Percentiles rank a stretch among this genome's conserved stretches.
Conservation (phyloP, 2,113 vertebrate species). For the Plotosus lineatus region DNA sequence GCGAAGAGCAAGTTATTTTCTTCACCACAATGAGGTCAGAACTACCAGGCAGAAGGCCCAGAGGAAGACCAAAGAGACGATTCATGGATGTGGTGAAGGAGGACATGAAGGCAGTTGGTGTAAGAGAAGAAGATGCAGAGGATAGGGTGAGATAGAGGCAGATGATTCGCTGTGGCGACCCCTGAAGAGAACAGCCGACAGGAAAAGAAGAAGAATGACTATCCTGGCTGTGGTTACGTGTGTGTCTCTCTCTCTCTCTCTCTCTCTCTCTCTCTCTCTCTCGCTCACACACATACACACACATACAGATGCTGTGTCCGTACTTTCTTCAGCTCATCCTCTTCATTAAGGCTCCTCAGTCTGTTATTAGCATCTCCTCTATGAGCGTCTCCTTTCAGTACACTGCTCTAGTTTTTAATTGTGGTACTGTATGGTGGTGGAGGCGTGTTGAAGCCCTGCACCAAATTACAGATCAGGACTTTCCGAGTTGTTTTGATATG, state of each 20-base stretch:
- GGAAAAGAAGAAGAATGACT: too few relatives aligned
- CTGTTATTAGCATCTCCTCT: constrained; percentile 71
- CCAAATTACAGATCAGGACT: constrained; percentile 70
- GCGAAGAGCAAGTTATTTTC: constrained; percentile 36
- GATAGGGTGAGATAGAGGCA: too few relatives aligned
- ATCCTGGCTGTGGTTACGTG: constrained; percentile 60
- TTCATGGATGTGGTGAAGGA: too few relatives aligned
- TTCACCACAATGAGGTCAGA: constrained; percentile 49
- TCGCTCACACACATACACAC: too few relatives aligned
- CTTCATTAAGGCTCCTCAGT: constrained; percentile 58
- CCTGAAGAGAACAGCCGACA: too few relatives aligned
- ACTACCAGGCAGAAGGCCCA: too few relatives aligned
- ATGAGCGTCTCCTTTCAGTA: constrained; percentile 55
- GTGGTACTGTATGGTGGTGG: constrained; percentile 52
- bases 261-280: too few relatives aligned
- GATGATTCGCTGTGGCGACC: too few relatives aligned
- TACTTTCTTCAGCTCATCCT: constrained; percentile 57
- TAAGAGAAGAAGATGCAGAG: too few relatives aligned
- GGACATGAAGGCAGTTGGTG: too few relatives aligned
- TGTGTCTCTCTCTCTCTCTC: constrained; percentile 26
- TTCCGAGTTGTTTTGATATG: constrained; percentile 53
- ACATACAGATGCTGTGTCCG: not conserved
- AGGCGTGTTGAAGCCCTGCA: constrained; percentile 31
- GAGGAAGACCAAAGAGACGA: too few relatives aligned
- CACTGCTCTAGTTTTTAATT: constrained; percentile 71